Percentiles rank a stretch among this genome's conserved stretches.
Conservation (phyloP, 2,797 vertebrate genomes). For the Morelia viridis region DNA sequence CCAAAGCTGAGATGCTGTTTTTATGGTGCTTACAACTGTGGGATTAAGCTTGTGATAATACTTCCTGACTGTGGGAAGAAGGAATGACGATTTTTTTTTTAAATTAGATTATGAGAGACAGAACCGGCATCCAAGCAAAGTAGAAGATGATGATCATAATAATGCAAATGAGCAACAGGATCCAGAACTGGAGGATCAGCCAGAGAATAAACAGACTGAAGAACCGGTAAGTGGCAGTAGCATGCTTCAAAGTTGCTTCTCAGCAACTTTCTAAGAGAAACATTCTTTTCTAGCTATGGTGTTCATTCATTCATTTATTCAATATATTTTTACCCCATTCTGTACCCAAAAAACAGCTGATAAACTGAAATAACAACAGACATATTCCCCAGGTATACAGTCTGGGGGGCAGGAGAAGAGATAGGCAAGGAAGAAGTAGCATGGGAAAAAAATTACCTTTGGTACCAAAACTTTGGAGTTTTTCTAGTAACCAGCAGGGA, state of each 20-base stretch:
- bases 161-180: conserved; percentile 68
- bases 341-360: not conserved
- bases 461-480: no score
- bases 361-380: not conserved
- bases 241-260: not conserved
- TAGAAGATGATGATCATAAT: conserved; percentile 72
- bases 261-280: not conserved
- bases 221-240: conserved; percentile 56
- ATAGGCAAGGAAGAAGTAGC: no score
- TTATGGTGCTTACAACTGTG: not conserved
- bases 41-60: not conserved
- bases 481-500: no score
- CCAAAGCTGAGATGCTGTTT: not conserved
- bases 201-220: conserved; percentile 63
- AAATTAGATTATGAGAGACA: conserved; percentile 74
- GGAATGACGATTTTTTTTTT: not conserved
- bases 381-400: no score
- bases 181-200: conserved; percentile 60
- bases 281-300: not conserved
- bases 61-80: not conserved
- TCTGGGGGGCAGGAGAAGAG: no score
- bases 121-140: conserved; percentile 75
- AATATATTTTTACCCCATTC: not conserved
- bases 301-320: not conserved
- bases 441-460: no score